Evolutionary conservation across 2,113 vertebrate genomes (phyloP).

Genomic region (Phylloscopus trochilus): DNA sequence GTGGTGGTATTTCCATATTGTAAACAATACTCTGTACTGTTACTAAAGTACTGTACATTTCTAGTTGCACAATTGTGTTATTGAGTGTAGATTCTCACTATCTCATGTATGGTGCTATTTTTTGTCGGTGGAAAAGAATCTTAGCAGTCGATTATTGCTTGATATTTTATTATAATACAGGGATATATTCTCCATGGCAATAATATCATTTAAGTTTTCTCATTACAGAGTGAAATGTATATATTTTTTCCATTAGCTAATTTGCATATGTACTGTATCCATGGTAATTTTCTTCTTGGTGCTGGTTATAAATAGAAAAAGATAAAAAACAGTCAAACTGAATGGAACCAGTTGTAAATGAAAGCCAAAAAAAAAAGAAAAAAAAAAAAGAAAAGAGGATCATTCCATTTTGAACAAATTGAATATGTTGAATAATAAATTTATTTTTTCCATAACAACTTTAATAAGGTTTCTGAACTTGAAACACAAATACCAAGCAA

Average conservation of each 20-base stretch:
- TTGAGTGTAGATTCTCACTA: constrained; percentile 73
- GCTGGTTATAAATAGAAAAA: constrained; percentile 70
- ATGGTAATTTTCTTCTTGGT: constrained; percentile 69
- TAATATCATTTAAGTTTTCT: constrained; percentile 55
- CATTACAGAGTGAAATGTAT: constrained; percentile 72
- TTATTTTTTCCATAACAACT: constrained; percentile 69
- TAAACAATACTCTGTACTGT: constrained; percentile 74
- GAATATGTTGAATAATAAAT: constrained; percentile 71
- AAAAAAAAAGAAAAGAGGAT: not conserved
- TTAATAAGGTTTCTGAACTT: constrained; percentile 64
- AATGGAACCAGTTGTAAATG: constrained; percentile 67
- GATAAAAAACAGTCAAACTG: constrained; percentile 32
- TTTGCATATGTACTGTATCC: constrained; percentile 73
- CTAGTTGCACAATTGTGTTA: constrained; percentile 76
- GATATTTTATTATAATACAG: constrained; percentile 75
- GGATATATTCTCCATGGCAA: constrained; percentile 69
- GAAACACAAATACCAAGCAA: not conserved
- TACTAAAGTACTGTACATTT: constrained; percentile 76
- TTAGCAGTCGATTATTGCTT: constrained; percentile 66
- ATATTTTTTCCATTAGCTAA: constrained; percentile 70
- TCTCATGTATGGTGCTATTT: constrained; percentile 85
- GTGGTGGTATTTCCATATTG: constrained; percentile 65
- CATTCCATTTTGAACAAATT: constrained; percentile 68
- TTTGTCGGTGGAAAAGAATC: constrained; percentile 64
- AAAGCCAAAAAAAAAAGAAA: constrained; percentile 23